Evolutionary conservation across 1,140 invertebrate genomes (phyloP).

Genomic region (Drosophila pseudoobscura): DNA sequence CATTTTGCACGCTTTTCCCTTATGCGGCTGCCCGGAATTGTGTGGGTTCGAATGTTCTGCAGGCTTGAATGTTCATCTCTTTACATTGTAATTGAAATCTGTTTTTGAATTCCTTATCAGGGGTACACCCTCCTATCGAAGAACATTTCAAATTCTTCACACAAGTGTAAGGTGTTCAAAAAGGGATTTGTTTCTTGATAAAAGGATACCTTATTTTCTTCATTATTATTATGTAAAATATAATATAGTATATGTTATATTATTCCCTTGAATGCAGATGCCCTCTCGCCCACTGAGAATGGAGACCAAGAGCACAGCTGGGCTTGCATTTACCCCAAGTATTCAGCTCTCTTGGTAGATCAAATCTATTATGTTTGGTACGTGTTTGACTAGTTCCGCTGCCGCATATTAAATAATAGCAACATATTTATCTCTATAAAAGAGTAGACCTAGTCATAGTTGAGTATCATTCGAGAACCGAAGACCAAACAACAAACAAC

Average conservation of each 20-base stretch:
- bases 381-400: conserved; percentile 16
- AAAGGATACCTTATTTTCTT: not conserved
- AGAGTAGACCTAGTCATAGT: not conserved
- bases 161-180: too few species aligned
- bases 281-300: too few species aligned
- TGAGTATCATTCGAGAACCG: not conserved
- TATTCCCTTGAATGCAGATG: too few species aligned
- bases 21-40: not conserved
- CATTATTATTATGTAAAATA: too few species aligned
- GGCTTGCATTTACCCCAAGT: too few species aligned
- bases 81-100: too few species aligned
- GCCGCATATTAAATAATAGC: not conserved
- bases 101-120: too few species aligned
- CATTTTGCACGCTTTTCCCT: conserved; percentile 3
- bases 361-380: not conserved
- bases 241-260: too few species aligned
- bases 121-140: too few species aligned
- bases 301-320: too few species aligned
- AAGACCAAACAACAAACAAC: conserved; percentile 23
- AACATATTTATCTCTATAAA: not conserved
- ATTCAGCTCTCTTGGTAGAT: too few species aligned
- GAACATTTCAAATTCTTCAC: not conserved
- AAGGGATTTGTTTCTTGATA: not conserved
- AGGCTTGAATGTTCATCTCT: not conserved
- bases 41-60: too few species aligned